Evolutionary conservation across 1,140 invertebrate genomes (phyloP).

Genomic region (Aphelinus atriplicis): DNA sequence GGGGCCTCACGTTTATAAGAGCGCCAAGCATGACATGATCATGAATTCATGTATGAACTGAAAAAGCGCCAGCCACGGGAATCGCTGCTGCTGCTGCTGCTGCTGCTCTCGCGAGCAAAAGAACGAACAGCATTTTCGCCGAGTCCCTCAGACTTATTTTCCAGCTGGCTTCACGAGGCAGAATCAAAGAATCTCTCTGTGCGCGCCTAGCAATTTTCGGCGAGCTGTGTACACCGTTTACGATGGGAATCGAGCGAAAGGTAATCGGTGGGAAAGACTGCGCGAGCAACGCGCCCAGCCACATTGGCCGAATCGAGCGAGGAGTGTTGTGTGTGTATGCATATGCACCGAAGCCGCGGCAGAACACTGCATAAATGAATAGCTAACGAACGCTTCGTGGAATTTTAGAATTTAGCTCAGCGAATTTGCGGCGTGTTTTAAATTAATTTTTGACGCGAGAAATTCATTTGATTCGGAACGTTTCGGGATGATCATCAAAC

Average conservation of each 20-base stretch:
- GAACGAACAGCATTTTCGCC: background rate
- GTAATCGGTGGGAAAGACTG: slow-evolving; percentile 2
- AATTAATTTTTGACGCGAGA: no score
- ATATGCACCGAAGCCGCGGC: background rate
- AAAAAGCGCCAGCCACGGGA: no score
- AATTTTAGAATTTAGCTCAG: background rate
- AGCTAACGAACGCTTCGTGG: background rate
- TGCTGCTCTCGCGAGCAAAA: background rate
- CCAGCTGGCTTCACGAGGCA: slow-evolving; percentile 1
- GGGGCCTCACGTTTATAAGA: background rate
- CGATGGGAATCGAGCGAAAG: background rate
- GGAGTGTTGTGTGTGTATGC: background rate
- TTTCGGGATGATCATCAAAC: no score
- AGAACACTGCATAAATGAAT: slow-evolving; percentile 2
- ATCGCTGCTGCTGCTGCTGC: no score
- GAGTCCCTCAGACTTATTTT: background rate
- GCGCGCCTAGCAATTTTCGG: no score
- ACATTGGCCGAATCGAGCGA: background rate
- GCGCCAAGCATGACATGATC: background rate
- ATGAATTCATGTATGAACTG: slow-evolving; percentile 18
- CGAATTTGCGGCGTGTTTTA: no score
- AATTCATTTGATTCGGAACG: no score
- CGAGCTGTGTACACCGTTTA: no score
- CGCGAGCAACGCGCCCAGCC: background rate
- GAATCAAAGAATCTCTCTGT: slow-evolving; percentile 3